Conservation (phyloP, 1,140 invertebrate genomes). For the Drosophila bifasciata region DNA sequence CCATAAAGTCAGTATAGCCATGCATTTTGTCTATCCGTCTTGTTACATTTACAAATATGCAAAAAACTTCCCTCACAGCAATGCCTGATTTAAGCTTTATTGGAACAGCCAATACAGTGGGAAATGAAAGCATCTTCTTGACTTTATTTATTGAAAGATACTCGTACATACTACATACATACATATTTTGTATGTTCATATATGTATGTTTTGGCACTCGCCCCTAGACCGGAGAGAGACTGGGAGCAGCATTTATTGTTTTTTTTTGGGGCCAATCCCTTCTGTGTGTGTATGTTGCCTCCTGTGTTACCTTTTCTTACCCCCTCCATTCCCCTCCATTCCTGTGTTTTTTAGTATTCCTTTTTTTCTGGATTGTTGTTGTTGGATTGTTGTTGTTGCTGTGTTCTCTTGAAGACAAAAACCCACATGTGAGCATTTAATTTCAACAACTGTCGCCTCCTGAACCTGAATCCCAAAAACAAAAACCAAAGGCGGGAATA, state of each 20-base stretch:
- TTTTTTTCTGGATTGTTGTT: slow-evolving; percentile 6
- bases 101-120: slow-evolving; percentile 22
- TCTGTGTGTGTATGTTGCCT: slow-evolving; percentile 8
- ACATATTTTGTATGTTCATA: slow-evolving; percentile 22
- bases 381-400: slow-evolving; percentile 6
- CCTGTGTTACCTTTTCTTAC: slow-evolving; percentile 31
- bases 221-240: slow-evolving; percentile 31
- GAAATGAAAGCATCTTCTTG: slow-evolving; percentile 33
- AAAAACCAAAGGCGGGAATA: slow-evolving; percentile 33
- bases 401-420: slow-evolving; percentile 63
- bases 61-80: slow-evolving; percentile 32
- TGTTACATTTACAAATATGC: no score
- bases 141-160: background rate
- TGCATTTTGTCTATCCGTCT: no score
- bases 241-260: slow-evolving; percentile 21
- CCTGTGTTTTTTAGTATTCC: background rate
- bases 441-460: slow-evolving; percentile 79
- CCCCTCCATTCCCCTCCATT: slow-evolving; percentile 13
- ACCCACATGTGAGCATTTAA: slow-evolving; percentile 83
- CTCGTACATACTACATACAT: no score
- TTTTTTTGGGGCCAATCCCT: slow-evolving; percentile 30
- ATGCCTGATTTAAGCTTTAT: slow-evolving; percentile 39
- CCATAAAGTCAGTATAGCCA: no score
- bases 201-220: slow-evolving; percentile 47
- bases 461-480: slow-evolving; percentile 71